A percentile compares a stretch with the other conserved stretches of the same genome.
These are phyloP conservation scores for Protonibea diacanthus DNA, from an alignment of 2,797 vertebrate species.

Conservation along the genomic window DNA sequence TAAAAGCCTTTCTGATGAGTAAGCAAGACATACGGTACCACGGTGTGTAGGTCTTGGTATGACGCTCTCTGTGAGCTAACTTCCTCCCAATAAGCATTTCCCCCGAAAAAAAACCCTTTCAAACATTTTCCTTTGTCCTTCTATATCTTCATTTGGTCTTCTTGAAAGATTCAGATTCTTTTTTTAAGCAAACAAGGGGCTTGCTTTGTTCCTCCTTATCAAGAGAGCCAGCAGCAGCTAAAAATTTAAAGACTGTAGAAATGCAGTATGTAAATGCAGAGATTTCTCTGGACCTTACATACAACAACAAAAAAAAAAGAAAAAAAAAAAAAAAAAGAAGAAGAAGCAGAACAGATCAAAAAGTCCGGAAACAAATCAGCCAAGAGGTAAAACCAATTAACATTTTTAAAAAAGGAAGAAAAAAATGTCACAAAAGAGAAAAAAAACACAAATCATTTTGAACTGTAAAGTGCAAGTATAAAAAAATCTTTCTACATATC, in stretches of 20 bases:
- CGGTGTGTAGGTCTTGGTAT: constrained; percentile 42
- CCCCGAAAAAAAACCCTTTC: constrained; percentile 54
- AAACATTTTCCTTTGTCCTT: constrained; percentile 57
- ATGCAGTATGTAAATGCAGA: constrained; percentile 83
- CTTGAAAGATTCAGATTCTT: constrained; percentile 77
- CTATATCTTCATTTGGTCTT: constrained; percentile 85
- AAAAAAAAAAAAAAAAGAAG: constrained; percentile 49
- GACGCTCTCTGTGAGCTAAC: constrained; percentile 52
- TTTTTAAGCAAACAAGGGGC: constrained; percentile 69
- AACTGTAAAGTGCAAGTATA: constrained; percentile 90
- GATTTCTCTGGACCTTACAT: constrained; percentile 67
- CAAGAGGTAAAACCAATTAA: constrained; percentile 80
- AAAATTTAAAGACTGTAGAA: constrained; percentile 82
- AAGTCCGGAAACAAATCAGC: constrained; percentile 76
- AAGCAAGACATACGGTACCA: constrained; percentile 58
- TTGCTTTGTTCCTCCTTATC: constrained; percentile 78
- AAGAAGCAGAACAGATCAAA: constrained; percentile 61
- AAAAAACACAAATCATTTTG: constrained; percentile 73
- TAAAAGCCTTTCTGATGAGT: constrained; percentile 77
- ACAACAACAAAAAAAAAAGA: constrained; percentile 56
- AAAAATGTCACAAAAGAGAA: constrained; percentile 58
- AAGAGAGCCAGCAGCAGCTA: constrained; percentile 75
- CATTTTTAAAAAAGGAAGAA: constrained; percentile 58
- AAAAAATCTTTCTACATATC: constrained; percentile 77
- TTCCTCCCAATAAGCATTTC: constrained; percentile 59